These are phyloP conservation scores for Alviniconcha marisindica DNA, from an alignment of 1,140 invertebrate species.

Conservation along the genomic window DNA sequence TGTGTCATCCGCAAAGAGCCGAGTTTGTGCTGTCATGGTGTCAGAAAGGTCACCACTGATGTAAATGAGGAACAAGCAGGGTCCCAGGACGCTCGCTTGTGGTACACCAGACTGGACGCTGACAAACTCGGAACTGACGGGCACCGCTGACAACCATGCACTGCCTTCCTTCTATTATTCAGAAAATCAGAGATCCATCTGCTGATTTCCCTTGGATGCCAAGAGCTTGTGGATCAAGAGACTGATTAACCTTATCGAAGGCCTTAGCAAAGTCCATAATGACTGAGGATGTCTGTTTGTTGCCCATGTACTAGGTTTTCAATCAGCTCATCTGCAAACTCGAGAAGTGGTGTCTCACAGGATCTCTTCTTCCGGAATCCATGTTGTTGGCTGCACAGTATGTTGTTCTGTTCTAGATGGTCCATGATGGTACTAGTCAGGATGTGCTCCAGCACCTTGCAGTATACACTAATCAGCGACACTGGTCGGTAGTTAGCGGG, in stretches of 20 bases:
- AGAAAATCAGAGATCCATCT: not conserved
- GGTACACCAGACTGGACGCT: not conserved
- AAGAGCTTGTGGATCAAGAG: too few species aligned
- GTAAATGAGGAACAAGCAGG: too few species aligned
- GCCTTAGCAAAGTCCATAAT: slow-evolving; percentile 1
- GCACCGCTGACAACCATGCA: not conserved
- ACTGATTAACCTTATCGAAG: slow-evolving; percentile 4
- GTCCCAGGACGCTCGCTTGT: not conserved
- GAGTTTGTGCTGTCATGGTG: too few species aligned
- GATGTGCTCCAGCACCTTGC: slow-evolving; percentile 44
- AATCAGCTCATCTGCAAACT: not conserved
- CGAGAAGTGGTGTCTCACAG: too few species aligned
- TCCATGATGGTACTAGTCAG: slow-evolving; percentile 37
- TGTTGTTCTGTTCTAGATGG: too few species aligned
- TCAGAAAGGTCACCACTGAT: too few species aligned
- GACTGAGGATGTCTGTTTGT: not conserved
- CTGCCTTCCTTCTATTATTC: not conserved
- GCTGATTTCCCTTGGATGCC: not conserved
- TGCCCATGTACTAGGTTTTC: not conserved
- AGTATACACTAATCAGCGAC: slow-evolving; percentile 37
- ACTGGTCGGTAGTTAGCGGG: slow-evolving; percentile 48
- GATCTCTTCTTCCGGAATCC: too few species aligned
- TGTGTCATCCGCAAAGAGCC: too few species aligned
- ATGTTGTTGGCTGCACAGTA: too few species aligned
- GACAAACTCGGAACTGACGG: not conserved